phyloP scores from a whole-genome alignment of 2,113 vertebrate genomes.

The Leptobrachium leishanense region DNA sequence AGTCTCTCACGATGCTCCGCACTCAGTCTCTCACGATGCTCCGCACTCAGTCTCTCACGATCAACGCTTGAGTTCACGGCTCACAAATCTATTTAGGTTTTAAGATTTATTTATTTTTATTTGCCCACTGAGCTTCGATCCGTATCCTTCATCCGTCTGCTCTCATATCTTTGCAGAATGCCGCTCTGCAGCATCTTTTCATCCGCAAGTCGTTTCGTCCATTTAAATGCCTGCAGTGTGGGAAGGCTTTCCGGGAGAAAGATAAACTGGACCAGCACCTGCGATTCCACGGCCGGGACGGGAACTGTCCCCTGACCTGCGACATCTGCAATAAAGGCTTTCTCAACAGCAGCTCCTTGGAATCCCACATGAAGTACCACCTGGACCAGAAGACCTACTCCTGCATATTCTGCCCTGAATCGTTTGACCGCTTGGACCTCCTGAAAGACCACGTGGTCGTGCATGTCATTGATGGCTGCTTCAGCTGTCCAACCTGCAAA shows the following conservation, averaged over 20 bases:
- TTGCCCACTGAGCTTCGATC: not conserved
- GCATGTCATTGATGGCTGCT: slow-evolving; percentile 85
- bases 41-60: too few relatives aligned
- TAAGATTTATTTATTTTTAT: too few relatives aligned
- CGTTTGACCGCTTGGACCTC: slow-evolving; percentile 89
- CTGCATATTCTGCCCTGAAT: slow-evolving; percentile 88
- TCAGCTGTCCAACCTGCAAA: slow-evolving; percentile 92
- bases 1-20: too few relatives aligned
- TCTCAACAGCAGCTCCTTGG: slow-evolving; percentile 79
- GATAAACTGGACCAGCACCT: slow-evolving; percentile 94
- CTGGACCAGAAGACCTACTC: slow-evolving; percentile 90
- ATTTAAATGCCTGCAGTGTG: slow-evolving; percentile 92
- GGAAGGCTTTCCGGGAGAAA: slow-evolving; percentile 94
- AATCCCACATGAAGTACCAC: slow-evolving; percentile 91
- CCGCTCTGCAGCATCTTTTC: slow-evolving; percentile 94
- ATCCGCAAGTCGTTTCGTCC: slow-evolving; percentile 94
- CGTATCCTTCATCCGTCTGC: too few relatives aligned
- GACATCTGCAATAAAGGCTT: slow-evolving; percentile 94
- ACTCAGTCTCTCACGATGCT: too few relatives aligned
- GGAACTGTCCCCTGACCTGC: slow-evolving; percentile 84
- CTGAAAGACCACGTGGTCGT: slow-evolving; percentile 89
- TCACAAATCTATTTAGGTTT: too few relatives aligned
- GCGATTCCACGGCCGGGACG: slow-evolving; percentile 88
- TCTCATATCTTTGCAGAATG: slow-evolving; percentile 90
- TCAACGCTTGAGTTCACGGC: too few relatives aligned